Evolutionary conservation across 2,113 vertebrate species (phyloP).

Genomic region (Fulmarus glacialis): DNA sequence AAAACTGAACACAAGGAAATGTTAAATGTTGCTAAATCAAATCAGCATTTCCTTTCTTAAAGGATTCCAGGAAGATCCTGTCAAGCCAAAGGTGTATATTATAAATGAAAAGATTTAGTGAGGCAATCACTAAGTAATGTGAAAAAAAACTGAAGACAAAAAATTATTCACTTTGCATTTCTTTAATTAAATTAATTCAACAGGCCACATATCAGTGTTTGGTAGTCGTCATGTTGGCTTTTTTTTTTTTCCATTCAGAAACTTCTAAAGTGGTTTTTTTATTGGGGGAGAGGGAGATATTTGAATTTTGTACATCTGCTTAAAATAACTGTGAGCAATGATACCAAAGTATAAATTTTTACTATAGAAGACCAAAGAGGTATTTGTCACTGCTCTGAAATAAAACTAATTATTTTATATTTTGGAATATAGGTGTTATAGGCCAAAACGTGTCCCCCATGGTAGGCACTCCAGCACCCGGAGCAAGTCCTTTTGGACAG

Average conservation of each 20-base stretch:
- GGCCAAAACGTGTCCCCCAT: slow-evolving; percentile 85
- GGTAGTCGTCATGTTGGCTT: neutral
- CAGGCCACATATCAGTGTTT: neutral
- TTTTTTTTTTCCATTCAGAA: neutral
- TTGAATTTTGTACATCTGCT: neutral
- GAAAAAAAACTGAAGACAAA: neutral
- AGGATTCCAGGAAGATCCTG: neutral
- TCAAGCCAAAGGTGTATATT: neutral
- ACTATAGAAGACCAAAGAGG: neutral
- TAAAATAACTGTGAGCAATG: neutral
- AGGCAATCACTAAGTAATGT: neutral
- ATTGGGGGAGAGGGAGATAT: neutral
- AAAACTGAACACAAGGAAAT: neutral
- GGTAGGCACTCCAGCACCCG: slow-evolving; percentile 84
- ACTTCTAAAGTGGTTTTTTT: neutral
- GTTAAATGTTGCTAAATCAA: slow-evolving; percentile 3
- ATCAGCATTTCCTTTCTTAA: slow-evolving; percentile 5
- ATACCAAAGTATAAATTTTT: neutral
- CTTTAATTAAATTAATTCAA: neutral
- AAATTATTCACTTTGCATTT: neutral
- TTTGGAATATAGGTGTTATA: slow-evolving; percentile 89
- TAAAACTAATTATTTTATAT: slow-evolving; percentile 68
- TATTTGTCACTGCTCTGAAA: slow-evolving; percentile 25
- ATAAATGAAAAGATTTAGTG: neutral
- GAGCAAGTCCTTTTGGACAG: slow-evolving; percentile 85